Evolutionary conservation across 2,113 vertebrate species (phyloP), one percentile per base, ranked within the genome.

Genomic region (Rhinogobius similis): DNA sequence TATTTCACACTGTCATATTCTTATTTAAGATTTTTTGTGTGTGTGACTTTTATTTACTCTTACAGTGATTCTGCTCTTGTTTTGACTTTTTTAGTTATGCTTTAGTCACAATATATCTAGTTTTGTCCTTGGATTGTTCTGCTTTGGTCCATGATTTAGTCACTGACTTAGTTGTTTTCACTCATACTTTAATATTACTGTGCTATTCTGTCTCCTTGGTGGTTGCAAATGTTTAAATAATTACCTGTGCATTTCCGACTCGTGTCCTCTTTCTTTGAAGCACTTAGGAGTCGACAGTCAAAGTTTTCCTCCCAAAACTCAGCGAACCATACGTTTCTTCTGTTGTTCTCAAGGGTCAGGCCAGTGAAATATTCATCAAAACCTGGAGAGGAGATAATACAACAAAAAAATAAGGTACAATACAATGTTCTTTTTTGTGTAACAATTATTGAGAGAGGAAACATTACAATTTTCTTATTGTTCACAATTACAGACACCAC

Each of bases 231-330:
- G 46, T n/a, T 58, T 18, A 27, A 29, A 26, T 26, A 0, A 61
- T 21, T 87, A 93, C 91, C 92, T 89, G 92, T 93, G 81, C 92
- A 93, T 71, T 93, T 93, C 3, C 91, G 87, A 58, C 89, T 92
- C 18, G 85, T 87, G 27, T 93, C 92, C 67, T 93, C 90, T 76
- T 83, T 89, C 79, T 93, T 92, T 13, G 91, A 89, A 58, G 89
- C 77, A 32, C 92, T 91, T 73, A 92, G 86, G 29, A 92, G 86
- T 66, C 89, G 76, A 77, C 92, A 93, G 90, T 93, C 82, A 75
- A 93, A 93, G 86, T 93, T 92, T 69, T 93, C 92, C 70, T 93
- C 92, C 92, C 92, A 93, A 62, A 91, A 93, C 78, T 93, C 92
- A 0, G 92, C 92, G 72, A 93, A 93, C 92, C 92, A 93, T 79